Conservation (phyloP, 2,888 invertebrate species). For the Erynnis tages region DNA sequence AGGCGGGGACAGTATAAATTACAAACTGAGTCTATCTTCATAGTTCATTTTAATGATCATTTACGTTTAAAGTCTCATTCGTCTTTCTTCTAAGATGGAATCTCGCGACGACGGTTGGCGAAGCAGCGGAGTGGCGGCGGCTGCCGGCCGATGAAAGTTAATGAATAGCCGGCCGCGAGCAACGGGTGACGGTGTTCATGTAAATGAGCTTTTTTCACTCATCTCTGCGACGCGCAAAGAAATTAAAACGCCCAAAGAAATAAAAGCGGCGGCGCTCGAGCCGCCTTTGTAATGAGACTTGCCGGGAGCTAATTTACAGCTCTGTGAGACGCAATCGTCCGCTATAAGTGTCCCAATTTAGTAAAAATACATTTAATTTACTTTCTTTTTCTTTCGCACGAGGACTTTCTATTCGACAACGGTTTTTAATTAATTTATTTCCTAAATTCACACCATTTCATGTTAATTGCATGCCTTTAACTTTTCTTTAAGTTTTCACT, state of each 20-base stretch:
- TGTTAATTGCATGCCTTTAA: too few relatives aligned
- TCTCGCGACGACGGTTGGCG: not conserved
- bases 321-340: not conserved
- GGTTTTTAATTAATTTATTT: too few relatives aligned
- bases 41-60: too few relatives aligned
- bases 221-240: constrained; percentile 1
- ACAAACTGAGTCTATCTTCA: too few relatives aligned
- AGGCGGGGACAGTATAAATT: too few relatives aligned
- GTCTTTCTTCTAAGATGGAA: too few relatives aligned
- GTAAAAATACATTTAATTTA: not conserved
- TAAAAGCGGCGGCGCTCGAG: not conserved
- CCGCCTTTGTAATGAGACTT: constrained; percentile 6
- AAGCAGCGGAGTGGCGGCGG: not conserved
- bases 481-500: too few relatives aligned
- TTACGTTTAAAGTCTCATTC: too few relatives aligned
- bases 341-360: not conserved
- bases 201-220: constrained; percentile 6
- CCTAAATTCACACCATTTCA: too few relatives aligned
- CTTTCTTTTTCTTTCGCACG: not conserved
- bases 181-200: not conserved
- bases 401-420: too few relatives aligned
- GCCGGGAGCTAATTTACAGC: not conserved
- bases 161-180: not conserved
- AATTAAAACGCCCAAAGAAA: constrained; percentile 1
- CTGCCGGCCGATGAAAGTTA: not conserved